Percentiles rank a stretch among this genome's conserved stretches.
Conservation (phyloP, 2,888 invertebrate genomes). For the Glyphotaelius pellucidus region DNA sequence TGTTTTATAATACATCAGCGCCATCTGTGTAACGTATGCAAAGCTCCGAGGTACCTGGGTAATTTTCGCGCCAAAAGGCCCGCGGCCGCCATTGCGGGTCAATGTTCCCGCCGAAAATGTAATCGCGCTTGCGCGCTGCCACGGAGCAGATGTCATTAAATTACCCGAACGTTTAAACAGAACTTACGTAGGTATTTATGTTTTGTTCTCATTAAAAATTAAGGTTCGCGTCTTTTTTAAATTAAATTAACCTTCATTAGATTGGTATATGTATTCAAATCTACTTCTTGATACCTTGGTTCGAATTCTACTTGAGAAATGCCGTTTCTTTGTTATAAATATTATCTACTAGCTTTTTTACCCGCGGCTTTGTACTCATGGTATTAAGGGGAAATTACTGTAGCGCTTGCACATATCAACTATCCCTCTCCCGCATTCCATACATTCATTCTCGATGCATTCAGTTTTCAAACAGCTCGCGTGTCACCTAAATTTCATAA, state of each 20-base stretch:
- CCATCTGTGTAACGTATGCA: constrained; percentile 57
- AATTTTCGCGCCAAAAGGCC: constrained; percentile 60
- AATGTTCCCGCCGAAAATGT: constrained; percentile 59
- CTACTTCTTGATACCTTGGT: not conserved
- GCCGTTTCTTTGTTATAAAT: not conserved
- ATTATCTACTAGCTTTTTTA: too few relatives aligned
- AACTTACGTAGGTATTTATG: not conserved
- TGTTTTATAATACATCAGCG: constrained; percentile 27
- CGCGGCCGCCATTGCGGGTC: constrained; percentile 57
- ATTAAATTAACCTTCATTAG: not conserved
- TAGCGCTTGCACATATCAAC: too few relatives aligned
- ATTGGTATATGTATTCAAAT: not conserved
- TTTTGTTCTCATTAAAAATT: not conserved
- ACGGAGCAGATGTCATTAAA: constrained; percentile 44
- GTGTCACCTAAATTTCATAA: too few relatives aligned
- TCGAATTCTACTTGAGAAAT: not conserved
- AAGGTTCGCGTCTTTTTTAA: not conserved
- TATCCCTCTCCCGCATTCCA: too few relatives aligned
- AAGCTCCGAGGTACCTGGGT: constrained; percentile 31
- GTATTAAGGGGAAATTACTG: too few relatives aligned
- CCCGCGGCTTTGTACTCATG: too few relatives aligned
- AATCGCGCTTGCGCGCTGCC: constrained; percentile 46
- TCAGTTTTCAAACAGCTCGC: too few relatives aligned
- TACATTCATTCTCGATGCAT: too few relatives aligned
- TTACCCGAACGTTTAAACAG: not conserved